phyloP scores from a whole-genome alignment of 2,888 invertebrate species.

The Patella ulyssiponensis region DNA sequence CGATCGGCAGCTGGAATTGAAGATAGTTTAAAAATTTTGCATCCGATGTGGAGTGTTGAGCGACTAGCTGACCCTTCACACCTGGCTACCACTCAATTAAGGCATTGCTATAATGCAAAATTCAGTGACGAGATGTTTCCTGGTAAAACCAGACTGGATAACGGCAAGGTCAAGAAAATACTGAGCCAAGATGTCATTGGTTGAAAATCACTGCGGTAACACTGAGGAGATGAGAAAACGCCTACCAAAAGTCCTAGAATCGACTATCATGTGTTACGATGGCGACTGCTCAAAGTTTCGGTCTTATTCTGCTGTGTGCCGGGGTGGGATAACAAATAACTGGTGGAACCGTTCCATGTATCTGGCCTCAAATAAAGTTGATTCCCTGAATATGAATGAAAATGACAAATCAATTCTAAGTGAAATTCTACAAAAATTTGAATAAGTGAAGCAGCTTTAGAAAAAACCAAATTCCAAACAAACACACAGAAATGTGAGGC shows the following conservation, averaged over 20 bases:
- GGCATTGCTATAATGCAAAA: background rate
- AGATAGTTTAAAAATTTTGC: background rate
- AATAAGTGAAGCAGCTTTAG: no score
- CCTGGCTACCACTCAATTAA: constrained; percentile 20
- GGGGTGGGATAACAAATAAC: background rate
- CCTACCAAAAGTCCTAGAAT: background rate
- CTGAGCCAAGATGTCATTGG: background rate
- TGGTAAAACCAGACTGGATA: background rate
- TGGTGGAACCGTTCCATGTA: background rate
- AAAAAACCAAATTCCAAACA: no score
- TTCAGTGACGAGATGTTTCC: background rate
- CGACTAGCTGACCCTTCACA: constrained; percentile 14
- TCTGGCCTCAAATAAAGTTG: background rate
- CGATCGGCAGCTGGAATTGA: constrained; percentile 1
- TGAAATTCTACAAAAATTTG: no score
- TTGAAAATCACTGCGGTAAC: no score
- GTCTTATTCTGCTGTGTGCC: background rate
- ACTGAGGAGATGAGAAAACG: background rate
- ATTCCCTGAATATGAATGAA: background rate
- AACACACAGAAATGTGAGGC: no score
- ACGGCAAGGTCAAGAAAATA: background rate
- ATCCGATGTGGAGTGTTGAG: constrained; percentile 15
- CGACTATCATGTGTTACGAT: background rate
- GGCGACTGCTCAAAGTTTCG: background rate
- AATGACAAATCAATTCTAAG: background rate